These are phyloP conservation scores for Xestia rhomboidea DNA, from an alignment of 2,888 invertebrate species.

Conservation along the genomic window DNA sequence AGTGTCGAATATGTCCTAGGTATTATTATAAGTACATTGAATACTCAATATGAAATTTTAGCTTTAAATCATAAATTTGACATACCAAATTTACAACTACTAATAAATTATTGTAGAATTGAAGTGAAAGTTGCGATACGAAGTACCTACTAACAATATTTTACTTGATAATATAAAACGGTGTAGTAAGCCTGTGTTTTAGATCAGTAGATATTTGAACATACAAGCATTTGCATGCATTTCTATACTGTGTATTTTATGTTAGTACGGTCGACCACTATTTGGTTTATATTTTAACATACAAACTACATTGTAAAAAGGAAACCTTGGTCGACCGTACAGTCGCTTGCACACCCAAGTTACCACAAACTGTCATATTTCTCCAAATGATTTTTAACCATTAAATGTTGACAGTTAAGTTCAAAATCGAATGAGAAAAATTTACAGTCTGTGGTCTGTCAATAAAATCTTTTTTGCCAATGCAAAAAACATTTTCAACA, in stretches of 20 bases:
- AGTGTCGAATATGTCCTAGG: conserved; percentile 51
- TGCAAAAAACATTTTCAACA: too few relatives aligned
- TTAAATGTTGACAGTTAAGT: too few relatives aligned
- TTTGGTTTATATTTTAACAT: too few relatives aligned
- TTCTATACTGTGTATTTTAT: background rate
- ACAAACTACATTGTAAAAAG: too few relatives aligned
- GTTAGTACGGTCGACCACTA: too few relatives aligned
- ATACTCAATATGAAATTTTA: conserved; percentile 68
- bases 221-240: background rate
- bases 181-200: background rate
- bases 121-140: conserved; percentile 45
- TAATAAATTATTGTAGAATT: conserved; percentile 63
- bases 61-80: conserved; percentile 67
- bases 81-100: conserved; percentile 68
- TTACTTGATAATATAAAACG: conserved; percentile 1
- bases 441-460: too few relatives aligned
- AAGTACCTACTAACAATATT: conserved; percentile 47
- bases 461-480: too few relatives aligned
- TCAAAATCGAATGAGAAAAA: too few relatives aligned
- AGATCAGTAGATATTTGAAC: background rate
- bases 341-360: too few relatives aligned
- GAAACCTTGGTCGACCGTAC: too few relatives aligned
- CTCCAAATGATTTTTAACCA: too few relatives aligned
- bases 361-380: too few relatives aligned
- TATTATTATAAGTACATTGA: conserved; percentile 62